phyloP scores from a whole-genome alignment of 2,113 vertebrate species.

The Madoqua kirkii region DNA sequence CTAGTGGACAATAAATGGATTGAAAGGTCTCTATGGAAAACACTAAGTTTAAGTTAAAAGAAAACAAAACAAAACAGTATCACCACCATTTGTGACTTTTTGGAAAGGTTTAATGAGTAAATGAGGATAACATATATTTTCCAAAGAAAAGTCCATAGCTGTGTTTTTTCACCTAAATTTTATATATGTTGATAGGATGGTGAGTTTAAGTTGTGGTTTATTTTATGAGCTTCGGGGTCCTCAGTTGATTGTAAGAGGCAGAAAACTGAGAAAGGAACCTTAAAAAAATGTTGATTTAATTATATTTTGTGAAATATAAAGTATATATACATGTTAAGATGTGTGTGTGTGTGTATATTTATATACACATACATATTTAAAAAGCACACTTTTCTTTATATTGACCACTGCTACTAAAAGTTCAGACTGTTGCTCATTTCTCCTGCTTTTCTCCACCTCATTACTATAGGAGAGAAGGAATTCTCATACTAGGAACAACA shows the following conservation, averaged over 20 bases:
- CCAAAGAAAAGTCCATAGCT: not conserved
- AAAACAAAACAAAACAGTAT: not conserved
- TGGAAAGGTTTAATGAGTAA: not conserved
- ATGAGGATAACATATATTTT: not conserved
- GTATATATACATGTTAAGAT: not conserved
- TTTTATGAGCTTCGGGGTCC: not conserved
- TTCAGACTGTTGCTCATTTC: not conserved
- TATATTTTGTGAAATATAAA: not conserved
- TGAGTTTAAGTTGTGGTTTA: not conserved
- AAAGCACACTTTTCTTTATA: not conserved
- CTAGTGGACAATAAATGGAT: not conserved
- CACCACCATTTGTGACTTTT: not conserved
- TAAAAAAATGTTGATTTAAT: not conserved
- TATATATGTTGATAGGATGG: not conserved
- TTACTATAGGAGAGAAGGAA: not conserved
- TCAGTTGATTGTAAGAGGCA: not conserved
- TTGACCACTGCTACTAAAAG: not conserved
- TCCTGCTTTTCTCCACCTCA: accelerated
- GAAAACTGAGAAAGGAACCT: not conserved
- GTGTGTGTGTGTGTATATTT: too few species aligned
- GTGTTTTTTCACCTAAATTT: not conserved
- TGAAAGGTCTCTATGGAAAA: not conserved
- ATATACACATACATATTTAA: not conserved
- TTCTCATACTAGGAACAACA: not conserved
- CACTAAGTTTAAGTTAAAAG: not conserved